These are phyloP conservation scores for Margarornis squamiger DNA, from an alignment of 2,797 vertebrate species.

Conservation along the genomic window DNA sequence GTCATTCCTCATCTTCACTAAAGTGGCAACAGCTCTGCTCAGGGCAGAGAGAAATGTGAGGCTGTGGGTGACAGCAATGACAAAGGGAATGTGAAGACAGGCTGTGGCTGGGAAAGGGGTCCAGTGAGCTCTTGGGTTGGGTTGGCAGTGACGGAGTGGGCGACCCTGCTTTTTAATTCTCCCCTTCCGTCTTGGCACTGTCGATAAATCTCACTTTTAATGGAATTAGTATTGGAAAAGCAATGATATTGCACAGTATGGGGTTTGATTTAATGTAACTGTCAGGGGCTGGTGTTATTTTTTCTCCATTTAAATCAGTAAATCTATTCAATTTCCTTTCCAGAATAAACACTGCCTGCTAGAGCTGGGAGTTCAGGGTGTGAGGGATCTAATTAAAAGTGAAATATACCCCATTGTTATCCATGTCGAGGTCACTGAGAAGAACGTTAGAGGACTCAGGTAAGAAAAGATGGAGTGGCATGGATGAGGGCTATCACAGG, in stretches of 20 bases:
- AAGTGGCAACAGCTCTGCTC: background rate
- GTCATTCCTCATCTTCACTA: background rate
- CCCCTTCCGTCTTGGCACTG: background rate
- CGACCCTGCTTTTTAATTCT: constrained; percentile 40
- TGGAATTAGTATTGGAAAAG: constrained; percentile 72
- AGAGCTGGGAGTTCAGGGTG: constrained; percentile 73
- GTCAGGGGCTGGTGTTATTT: constrained; percentile 57
- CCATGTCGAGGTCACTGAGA: constrained; percentile 79
- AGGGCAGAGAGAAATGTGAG: background rate
- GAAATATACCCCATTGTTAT: constrained; percentile 81
- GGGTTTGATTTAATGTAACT: constrained; percentile 67
- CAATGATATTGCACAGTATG: constrained; percentile 63
- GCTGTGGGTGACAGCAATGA: background rate
- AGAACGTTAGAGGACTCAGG: constrained; percentile 79
- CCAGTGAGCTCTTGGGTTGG: background rate
- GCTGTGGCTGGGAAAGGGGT: background rate
- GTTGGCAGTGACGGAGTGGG: constrained; percentile 7
- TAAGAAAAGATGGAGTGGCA: background rate
- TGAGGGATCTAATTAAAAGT: constrained; percentile 76
- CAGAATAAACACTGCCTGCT: constrained; percentile 80
- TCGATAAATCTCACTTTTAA: constrained; percentile 61
- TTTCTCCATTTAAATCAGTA: constrained; percentile 69
- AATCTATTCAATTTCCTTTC: constrained; percentile 68
- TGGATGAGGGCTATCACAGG: rapidly evolving
- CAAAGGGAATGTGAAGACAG: background rate